Percentiles rank a stretch among this genome's conserved stretches.
Evolutionary conservation across 23 tunicate genomes (phyloP).

Genomic region (Halocynthia aurantium): DNA sequence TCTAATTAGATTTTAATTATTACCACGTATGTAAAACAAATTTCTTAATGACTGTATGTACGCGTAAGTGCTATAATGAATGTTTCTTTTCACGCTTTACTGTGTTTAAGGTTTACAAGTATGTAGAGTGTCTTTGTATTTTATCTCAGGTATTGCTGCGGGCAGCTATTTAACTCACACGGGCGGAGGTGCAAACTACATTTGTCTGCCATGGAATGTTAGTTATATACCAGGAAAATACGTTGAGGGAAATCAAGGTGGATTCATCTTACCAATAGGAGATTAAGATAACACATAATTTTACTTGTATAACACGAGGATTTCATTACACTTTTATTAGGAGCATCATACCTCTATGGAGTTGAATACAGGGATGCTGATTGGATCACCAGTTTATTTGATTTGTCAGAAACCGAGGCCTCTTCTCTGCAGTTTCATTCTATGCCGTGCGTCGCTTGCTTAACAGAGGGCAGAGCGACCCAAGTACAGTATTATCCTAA

Average conservation of each 20-base stretch:
- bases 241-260: conserved; percentile 28
- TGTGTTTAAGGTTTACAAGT: too few species aligned
- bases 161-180: conserved; percentile 22
- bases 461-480: conserved; percentile 7
- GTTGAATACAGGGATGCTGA: conserved; percentile 28
- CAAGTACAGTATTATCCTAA: conserved; percentile 16
- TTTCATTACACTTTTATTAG: conserved; percentile 1
- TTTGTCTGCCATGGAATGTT: conserved; percentile 24
- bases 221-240: conserved; percentile 18
- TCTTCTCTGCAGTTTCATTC: conserved; percentile 9
- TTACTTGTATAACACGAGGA: neutral
- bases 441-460: conserved; percentile 33
- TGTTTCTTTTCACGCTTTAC: too few species aligned
- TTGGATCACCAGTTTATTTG: conserved; percentile 24
- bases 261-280: neutral
- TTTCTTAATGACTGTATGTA: too few species aligned
- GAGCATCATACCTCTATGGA: conserved; percentile 28
- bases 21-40: too few species aligned
- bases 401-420: conserved; percentile 24
- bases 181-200: conserved; percentile 33
- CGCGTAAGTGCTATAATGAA: too few species aligned
- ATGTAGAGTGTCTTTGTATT: too few species aligned
- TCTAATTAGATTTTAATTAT: too few species aligned
- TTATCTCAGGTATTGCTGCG: conserved; percentile 19
- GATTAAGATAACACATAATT: neutral